Base-by-base conservation (phyloP, 2,888 invertebrate genomes). In the Brenthis hecate region DNA sequence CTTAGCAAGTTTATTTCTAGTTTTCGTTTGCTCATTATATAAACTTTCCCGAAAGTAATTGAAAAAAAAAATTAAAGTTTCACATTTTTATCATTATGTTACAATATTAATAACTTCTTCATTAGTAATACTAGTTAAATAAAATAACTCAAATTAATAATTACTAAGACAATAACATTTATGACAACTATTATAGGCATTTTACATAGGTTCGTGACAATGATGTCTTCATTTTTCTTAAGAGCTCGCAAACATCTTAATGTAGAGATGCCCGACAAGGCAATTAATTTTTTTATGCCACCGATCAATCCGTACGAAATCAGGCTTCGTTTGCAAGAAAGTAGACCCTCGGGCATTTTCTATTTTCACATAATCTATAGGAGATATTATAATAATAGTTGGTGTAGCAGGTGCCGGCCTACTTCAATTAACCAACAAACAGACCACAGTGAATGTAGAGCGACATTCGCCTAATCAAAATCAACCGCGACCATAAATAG, bases 281-380 rank as follows among this genome's bases (percentile, higher is more conserved):
- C 76, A 73, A 76, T 76, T 78, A 75, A 74, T 76, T 77, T 80
- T 28, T 81, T 82, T 83, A 81, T 76, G 76, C 72, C 75, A 77
- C 76, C 76, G 75, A 79, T 83, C 85, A 84, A 85, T 76, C 78
- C 77, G 79, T 74, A 79, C 71, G 74, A 78, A 89, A 83, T 83
- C 85, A 78, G 86, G 85, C 81, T 86, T 74, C 76, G 74, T 81
- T 81, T 69, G 78, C 77, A 88, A 87, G 90, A 91, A 90, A 91
- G 89, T 84, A 84, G 83, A 85, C 89, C 88, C 87, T 87, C 84
- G 77, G 85, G 85, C 82, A 85, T 88, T 91, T 89, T 89, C 89
- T 88, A 88, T 90, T 89, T 90, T 87, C 84, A 77, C 87, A 83
- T 85, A 89, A 90, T 88, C 86, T 87, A 81, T 79, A 82, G 82